phyloP scores from a whole-genome alignment of 2,888 invertebrate genomes.

The Euproctis similis region DNA sequence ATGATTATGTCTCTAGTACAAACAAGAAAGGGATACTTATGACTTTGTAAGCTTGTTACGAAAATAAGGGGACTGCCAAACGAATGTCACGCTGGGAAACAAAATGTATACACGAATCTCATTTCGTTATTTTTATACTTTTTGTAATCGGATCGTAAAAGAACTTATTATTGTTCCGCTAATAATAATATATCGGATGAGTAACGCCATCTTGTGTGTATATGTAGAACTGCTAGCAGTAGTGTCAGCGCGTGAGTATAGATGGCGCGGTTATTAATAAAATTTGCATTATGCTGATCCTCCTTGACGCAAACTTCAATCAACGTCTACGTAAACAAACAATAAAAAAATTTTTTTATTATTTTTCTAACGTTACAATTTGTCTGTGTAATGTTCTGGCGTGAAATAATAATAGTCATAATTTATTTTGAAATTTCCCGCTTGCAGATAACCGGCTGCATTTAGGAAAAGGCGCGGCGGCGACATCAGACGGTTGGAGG shows the following conservation, averaged over 20 bases:
- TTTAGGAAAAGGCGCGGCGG: too few species aligned
- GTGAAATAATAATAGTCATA: too few species aligned
- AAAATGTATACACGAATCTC: conserved; percentile 2
- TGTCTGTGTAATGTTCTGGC: too few species aligned
- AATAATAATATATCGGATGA: conserved; percentile 6
- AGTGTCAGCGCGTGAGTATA: conserved; percentile 17
- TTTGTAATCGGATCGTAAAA: conserved; percentile 12
- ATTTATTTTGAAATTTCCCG: too few species aligned
- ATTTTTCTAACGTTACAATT: too few species aligned
- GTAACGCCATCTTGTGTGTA: conserved; percentile 36
- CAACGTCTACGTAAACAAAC: too few species aligned
- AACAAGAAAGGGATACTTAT: neutral
- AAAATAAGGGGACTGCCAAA: conserved; percentile 18
- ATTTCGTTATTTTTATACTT: conserved; percentile 10
- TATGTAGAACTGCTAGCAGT: conserved; percentile 21
- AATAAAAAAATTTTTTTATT: too few species aligned
- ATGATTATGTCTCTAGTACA: neutral
- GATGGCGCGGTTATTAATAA: conserved; percentile 33
- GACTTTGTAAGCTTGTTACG: conserved; percentile 11
- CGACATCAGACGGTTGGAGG: too few species aligned
- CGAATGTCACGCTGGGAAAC: conserved; percentile 19
- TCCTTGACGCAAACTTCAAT: too few species aligned
- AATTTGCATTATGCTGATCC: too few species aligned
- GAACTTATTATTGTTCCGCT: conserved; percentile 3
- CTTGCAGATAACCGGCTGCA: too few species aligned